A percentile compares a stretch with the other conserved stretches of the same genome.
These are phyloP conservation scores for Erythrocebus patas DNA, from an alignment of 2,113 vertebrate species.

Conservation along the genomic window DNA sequence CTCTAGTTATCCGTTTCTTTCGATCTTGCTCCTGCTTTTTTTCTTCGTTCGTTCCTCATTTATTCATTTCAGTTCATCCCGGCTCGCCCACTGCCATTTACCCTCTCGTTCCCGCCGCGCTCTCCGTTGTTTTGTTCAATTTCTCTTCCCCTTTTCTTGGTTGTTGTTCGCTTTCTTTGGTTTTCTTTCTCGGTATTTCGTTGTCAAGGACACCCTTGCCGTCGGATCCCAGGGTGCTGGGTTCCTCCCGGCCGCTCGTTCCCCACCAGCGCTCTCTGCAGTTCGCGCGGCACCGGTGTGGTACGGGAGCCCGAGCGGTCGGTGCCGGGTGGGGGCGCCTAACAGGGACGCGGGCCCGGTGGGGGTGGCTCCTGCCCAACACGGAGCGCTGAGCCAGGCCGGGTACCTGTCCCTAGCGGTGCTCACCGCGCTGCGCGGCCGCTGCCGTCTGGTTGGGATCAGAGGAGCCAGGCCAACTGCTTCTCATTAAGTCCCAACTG, in stretches of 20 bases:
- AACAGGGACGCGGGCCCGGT: background rate
- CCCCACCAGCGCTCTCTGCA: background rate
- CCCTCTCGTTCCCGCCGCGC: background rate
- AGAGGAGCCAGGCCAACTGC: slow-evolving; percentile 77
- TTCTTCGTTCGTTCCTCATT: background rate
- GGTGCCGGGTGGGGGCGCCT: background rate
- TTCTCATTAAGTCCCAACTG: slow-evolving; percentile 78
- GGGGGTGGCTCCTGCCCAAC: background rate
- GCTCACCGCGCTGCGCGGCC: slow-evolving; percentile 38
- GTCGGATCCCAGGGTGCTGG: background rate
- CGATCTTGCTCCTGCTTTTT: background rate
- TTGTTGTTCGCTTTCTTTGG: background rate
- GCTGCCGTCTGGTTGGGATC: slow-evolving; percentile 73
- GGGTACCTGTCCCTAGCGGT: slow-evolving; percentile 64
- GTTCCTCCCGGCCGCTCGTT: background rate
- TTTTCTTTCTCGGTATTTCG: background rate
- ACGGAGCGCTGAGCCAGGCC: background rate
- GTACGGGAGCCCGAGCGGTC: no score
- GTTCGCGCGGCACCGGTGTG: background rate
- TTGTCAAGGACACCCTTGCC: background rate
- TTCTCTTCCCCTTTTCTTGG: background rate
- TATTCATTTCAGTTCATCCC: background rate
- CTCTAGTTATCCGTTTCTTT: slow-evolving; percentile 34
- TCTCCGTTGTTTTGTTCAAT: background rate
- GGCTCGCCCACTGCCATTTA: background rate